phyloP scores from a whole-genome alignment of 2,797 vertebrate species.

The Gymnodraco acuticeps region DNA sequence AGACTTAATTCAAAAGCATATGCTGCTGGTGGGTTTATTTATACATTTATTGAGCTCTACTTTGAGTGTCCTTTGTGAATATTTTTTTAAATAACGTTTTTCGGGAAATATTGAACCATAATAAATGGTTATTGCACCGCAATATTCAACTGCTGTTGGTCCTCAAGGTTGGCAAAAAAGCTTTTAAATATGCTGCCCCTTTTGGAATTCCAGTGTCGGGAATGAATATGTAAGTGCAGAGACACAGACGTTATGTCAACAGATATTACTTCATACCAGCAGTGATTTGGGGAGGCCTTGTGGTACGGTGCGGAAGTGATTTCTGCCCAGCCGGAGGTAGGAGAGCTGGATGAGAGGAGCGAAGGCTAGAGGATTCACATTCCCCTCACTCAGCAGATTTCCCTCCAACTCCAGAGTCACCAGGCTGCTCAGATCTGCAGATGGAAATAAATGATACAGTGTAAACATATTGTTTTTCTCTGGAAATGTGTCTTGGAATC shows the following conservation, averaged over 20 bases:
- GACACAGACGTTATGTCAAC: constrained; percentile 1
- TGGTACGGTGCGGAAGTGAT: constrained; percentile 93
- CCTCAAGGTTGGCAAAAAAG: too few relatives aligned
- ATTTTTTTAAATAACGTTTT: not conserved
- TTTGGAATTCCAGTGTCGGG: constrained; percentile 1
- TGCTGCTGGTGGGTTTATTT: not conserved
- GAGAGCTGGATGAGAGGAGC: constrained; percentile 86
- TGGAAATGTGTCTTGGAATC: not conserved
- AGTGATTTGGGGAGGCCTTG: constrained; percentile 91
- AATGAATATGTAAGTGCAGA: not conserved
- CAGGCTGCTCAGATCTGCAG: constrained; percentile 87
- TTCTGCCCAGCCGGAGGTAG: constrained; percentile 92
- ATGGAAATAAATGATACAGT: not conserved
- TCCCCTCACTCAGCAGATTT: constrained; percentile 92
- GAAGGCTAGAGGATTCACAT: constrained; percentile 89
- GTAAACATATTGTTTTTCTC: not conserved
- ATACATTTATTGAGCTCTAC: not conserved
- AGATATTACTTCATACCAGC: constrained; percentile 84
- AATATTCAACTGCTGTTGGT: too few relatives aligned
- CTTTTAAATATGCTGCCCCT: too few relatives aligned
- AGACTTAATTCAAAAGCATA: not conserved
- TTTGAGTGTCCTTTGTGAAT: not conserved
- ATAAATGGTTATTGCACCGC: too few relatives aligned
- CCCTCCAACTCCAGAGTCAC: constrained; percentile 96
- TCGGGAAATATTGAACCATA: too few relatives aligned